Percentiles rank a stretch among this genome's conserved stretches.
These are phyloP conservation scores for Strongylocentrotus purpuratus DNA, from an alignment of 35 echinoderm and acorn worm species.

Conservation along the genomic window DNA sequence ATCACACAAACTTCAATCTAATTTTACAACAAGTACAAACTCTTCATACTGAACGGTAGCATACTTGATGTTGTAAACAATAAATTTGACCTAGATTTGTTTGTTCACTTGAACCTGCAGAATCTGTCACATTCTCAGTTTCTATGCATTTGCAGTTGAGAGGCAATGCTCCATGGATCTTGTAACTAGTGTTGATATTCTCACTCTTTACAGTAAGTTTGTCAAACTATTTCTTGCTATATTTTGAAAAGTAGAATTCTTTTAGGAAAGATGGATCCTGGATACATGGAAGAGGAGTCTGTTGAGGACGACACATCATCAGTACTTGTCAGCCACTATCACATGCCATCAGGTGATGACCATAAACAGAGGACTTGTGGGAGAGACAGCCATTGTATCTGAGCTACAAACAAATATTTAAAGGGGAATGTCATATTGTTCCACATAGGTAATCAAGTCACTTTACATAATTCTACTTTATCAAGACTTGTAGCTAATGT, in stretches of 20 bases:
- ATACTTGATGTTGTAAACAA: neutral
- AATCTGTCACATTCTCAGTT: neutral
- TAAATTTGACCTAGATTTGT: neutral
- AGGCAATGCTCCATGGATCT: neutral
- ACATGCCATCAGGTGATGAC: neutral
- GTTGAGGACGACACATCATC: neutral
- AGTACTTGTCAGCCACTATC: neutral
- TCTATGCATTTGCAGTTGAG: neutral
- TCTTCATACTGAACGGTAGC: neutral
- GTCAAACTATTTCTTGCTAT: neutral
- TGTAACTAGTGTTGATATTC: neutral
- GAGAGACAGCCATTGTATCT: neutral
- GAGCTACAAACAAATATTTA: neutral
- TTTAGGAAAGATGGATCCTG: neutral
- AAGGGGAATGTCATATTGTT: neutral
- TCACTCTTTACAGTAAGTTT: neutral
- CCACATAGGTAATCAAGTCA: neutral
- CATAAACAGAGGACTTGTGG: neutral
- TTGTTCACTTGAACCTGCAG: neutral
- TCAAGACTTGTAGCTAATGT: no score
- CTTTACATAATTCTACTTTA: no score
- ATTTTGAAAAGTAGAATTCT: neutral
- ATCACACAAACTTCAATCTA: neutral
- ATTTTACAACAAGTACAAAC: neutral
- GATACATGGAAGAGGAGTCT: neutral